These are phyloP conservation scores for Zoroaster sp. DNA, from an alignment of 53 echinoderm and acorn worm species.

Conservation along the genomic window DNA sequence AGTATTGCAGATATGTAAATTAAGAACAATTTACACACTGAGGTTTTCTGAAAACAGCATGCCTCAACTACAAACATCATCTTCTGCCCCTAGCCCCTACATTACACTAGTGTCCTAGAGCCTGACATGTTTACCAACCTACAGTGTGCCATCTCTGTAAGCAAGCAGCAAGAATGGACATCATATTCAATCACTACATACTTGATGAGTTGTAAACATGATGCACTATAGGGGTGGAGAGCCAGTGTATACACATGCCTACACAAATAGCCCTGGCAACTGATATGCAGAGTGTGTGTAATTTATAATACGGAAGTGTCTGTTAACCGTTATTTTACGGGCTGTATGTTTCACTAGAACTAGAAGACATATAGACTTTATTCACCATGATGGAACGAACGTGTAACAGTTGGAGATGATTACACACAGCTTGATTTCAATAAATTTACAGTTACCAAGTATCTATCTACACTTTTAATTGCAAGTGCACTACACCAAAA, in stretches of 20 bases:
- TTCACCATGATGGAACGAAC: neutral
- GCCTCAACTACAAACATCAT: too few relatives aligned
- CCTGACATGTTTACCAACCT: too few relatives aligned
- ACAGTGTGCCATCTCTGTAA: too few relatives aligned
- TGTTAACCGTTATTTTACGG: conserved; percentile 15
- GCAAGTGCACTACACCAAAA: too few relatives aligned
- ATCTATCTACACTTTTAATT: neutral
- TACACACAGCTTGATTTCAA: neutral
- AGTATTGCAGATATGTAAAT: too few relatives aligned
- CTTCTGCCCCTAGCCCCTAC: too few relatives aligned
- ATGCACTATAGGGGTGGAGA: neutral
- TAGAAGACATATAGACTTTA: neutral
- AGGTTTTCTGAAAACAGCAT: too few relatives aligned
- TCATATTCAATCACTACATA: neutral
- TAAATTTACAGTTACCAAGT: neutral
- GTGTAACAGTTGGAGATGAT: neutral
- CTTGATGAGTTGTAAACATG: conserved; percentile 22
- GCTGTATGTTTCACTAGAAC: neutral
- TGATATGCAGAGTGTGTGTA: neutral
- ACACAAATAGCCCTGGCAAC: conserved; percentile 13
- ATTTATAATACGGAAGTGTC: neutral
- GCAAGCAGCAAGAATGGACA: too few relatives aligned
- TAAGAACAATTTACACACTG: too few relatives aligned
- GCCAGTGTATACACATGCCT: neutral
- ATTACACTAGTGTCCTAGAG: too few relatives aligned